phyloP scores from a whole-genome alignment of 1,140 invertebrate genomes.

The Saxidomus purpurata region DNA sequence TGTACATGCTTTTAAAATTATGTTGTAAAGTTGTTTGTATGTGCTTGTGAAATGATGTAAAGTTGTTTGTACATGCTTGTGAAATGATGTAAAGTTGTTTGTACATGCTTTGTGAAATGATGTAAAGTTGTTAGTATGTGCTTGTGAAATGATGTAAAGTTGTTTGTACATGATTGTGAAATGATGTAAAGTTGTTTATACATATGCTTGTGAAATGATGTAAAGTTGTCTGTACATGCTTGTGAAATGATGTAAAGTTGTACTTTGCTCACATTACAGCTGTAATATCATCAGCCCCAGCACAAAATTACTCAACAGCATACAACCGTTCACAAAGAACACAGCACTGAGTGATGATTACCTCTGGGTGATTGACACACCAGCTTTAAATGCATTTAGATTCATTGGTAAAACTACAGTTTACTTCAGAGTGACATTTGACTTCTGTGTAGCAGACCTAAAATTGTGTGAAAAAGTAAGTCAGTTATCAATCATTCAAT shows the following conservation, averaged over 20 bases:
- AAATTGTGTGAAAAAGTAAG: not conserved
- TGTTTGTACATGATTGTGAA: too few species aligned
- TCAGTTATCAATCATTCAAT: not conserved
- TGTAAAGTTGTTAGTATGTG: too few species aligned
- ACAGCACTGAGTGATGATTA: not conserved
- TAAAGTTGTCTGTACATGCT: too few species aligned
- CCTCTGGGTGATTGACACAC: not conserved
- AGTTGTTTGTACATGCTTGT: too few species aligned
- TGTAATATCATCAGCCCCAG: not conserved
- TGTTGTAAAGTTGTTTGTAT: too few species aligned
- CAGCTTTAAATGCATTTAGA: not conserved
- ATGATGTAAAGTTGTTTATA: too few species aligned
- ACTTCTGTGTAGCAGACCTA: not conserved
- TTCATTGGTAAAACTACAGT: not conserved
- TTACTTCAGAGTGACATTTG: not conserved
- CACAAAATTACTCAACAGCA: not conserved
- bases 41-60: too few species aligned
- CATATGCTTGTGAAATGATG: too few species aligned
- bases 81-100: too few species aligned
- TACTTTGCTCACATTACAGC: not conserved
- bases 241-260: not conserved
- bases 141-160: too few species aligned
- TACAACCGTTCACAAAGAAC: not conserved
- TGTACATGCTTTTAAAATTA: too few species aligned
- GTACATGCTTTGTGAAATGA: too few species aligned